Evolutionary conservation across 2,113 vertebrate species (phyloP), one percentile per base, ranked within the genome.

Genomic region (Prinia subflava): DNA sequence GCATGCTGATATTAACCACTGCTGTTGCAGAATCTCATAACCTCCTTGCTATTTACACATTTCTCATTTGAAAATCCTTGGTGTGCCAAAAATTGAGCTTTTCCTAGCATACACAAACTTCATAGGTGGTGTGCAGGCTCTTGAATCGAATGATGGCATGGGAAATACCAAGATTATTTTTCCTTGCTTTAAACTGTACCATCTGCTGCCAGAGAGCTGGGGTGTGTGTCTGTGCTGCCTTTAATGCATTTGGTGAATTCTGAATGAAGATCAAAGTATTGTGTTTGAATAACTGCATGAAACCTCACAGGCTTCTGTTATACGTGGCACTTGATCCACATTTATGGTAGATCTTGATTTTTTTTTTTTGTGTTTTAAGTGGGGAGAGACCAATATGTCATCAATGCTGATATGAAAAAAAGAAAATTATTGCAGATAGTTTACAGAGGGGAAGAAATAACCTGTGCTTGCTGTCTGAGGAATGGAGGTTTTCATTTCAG

Each of bases 1-100:
- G 98, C 98, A 99, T 99, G 99, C 97, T 96, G 94, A 97, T 98
- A 98, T 98, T 98, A 99, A 99, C 98, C 97, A 97, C 97, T 97
- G 98, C 97, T 97, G 23, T 95, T 97, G 97, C 98, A 97, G 96
- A 98, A 97, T 96, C 97, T 98, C 97, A 98, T 98, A 98, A 98
- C 97, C 94, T 96, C 93, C 95, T 95, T 33, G 97, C 98, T 98
- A 96, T 97, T 95, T 97, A 96, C 97, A 97, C 97, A 97, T 98
- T 97, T 87, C 97, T 98, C 97, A 98, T 97, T 95, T 91, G 92
- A 95, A 94, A 83, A 97, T 97, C 97, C 97, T 97, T 96, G 96
- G 65, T 98, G 97, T 98, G 97, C 92, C 96, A 52, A 60, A 97
- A 97, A 96, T 97, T 39, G 63, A 96, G 93, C 92, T 95, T 97